These are phyloP conservation scores for Platalea minor DNA, from an alignment of 2,797 vertebrate genomes.

Conservation along the genomic window DNA sequence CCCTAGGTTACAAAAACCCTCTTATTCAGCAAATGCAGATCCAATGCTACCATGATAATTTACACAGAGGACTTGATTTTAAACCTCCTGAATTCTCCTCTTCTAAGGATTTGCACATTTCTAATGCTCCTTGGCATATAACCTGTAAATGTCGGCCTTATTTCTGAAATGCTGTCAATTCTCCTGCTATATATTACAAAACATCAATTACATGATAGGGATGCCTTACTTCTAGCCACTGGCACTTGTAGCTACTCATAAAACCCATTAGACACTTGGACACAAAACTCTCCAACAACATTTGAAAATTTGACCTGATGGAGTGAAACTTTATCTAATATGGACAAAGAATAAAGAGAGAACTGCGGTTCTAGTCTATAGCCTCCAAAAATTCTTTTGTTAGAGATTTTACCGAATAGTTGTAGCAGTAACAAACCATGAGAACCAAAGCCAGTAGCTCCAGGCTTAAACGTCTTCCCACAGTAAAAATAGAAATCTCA, in stretches of 20 bases:
- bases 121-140: not conserved
- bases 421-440: not conserved
- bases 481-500: not conserved
- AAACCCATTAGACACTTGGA: constrained; percentile 1
- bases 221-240: not conserved
- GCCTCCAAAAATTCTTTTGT: constrained; percentile 16
- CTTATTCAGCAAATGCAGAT: not conserved
- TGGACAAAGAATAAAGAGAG: not conserved
- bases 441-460: constrained; percentile 4
- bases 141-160: not conserved
- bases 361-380: not conserved
- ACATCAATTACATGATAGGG: not conserved
- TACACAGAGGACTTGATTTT: not conserved
- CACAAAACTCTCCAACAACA: not conserved
- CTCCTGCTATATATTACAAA: not conserved
- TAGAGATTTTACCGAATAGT: not conserved
- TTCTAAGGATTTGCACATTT: not conserved
- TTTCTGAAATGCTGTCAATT: not conserved
- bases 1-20: not conserved
- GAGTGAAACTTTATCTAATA: not conserved
- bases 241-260: not conserved
- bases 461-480: not conserved
- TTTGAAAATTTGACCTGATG: not conserved
- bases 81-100: not conserved
- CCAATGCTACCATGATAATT: not conserved